phyloP scores from a whole-genome alignment of 2,888 invertebrate genomes.

The Caenorhabditis uteleia region DNA sequence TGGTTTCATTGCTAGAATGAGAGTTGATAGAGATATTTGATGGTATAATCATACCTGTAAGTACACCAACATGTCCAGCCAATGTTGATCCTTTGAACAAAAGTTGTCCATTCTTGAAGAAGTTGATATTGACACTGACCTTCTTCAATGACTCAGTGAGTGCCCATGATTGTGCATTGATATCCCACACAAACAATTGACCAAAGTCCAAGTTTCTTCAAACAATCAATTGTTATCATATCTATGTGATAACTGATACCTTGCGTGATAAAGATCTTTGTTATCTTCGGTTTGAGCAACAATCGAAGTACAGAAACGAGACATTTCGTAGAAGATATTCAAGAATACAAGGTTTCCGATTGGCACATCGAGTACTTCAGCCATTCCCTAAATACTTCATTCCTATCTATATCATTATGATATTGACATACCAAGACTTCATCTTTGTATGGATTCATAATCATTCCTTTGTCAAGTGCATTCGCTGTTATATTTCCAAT shows the following conservation, averaged over 20 bases:
- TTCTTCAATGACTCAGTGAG: conserved; percentile 54
- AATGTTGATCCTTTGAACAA: conserved; percentile 61
- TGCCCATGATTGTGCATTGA: conserved; percentile 51
- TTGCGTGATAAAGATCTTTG: conserved; percentile 46
- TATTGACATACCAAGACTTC: conserved; percentile 49
- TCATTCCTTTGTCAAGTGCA: conserved; percentile 46
- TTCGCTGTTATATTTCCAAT: conserved; percentile 47
- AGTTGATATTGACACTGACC: conserved; percentile 57
- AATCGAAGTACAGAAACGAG: conserved; percentile 61
- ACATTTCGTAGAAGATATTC: conserved; percentile 62
- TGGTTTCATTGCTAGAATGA: conserved; percentile 51
- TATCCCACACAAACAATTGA: conserved; percentile 58
- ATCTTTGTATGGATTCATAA: conserved; percentile 54
- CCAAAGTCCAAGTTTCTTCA: conserved; percentile 60
- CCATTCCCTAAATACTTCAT: conserved; percentile 45
- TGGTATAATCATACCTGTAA: conserved; percentile 50
- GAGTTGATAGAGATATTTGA: neutral
- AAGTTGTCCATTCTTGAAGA: conserved; percentile 48
- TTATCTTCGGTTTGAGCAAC: conserved; percentile 52
- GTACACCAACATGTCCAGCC: conserved; percentile 60
- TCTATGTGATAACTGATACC: conserved; percentile 9
- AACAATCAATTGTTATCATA: neutral
- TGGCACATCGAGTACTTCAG: conserved; percentile 50
- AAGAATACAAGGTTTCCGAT: conserved; percentile 57
- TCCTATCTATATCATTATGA: neutral